phyloP scores from a whole-genome alignment of 2,888 invertebrate genomes.

The Andrena camellia region DNA sequence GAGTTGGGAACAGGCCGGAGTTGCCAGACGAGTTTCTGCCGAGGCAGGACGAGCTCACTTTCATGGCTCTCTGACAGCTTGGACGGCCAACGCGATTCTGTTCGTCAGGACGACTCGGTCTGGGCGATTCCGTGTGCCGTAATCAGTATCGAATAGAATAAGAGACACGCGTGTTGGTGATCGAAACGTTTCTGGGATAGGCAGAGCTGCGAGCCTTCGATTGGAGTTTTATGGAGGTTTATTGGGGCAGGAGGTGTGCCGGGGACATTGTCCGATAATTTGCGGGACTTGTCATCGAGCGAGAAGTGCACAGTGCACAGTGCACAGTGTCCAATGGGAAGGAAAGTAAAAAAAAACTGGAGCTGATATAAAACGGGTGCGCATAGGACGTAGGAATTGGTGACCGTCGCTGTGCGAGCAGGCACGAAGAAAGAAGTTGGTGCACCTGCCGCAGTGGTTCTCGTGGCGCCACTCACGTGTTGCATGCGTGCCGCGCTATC shows the following conservation, averaged over 20 bases:
- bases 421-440: slow-evolving; percentile 74
- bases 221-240: neutral
- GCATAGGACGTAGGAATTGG: slow-evolving; percentile 11
- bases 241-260: too few relatives aligned
- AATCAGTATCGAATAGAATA: neutral
- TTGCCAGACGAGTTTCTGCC: slow-evolving; percentile 84
- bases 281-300: neutral
- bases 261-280: neutral
- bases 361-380: neutral
- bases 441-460: slow-evolving; percentile 83
- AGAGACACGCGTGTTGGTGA: slow-evolving; percentile 1
- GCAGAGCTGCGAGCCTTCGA: neutral
- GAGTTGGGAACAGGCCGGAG: slow-evolving; percentile 74
- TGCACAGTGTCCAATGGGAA: neutral
- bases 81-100: slow-evolving; percentile 32
- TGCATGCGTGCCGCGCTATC: slow-evolving; percentile 85
- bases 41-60: slow-evolving; percentile 76
- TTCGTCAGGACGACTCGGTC: neutral
- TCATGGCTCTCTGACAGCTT: slow-evolving; percentile 62
- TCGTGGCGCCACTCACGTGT: slow-evolving; percentile 84
- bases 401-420: slow-evolving; percentile 44
- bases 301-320: neutral
- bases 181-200: neutral
- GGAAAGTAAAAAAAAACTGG: neutral
- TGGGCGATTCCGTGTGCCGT: slow-evolving; percentile 32